Conservation (phyloP, 2,113 vertebrate genomes). For the Anguilla japonica region DNA sequence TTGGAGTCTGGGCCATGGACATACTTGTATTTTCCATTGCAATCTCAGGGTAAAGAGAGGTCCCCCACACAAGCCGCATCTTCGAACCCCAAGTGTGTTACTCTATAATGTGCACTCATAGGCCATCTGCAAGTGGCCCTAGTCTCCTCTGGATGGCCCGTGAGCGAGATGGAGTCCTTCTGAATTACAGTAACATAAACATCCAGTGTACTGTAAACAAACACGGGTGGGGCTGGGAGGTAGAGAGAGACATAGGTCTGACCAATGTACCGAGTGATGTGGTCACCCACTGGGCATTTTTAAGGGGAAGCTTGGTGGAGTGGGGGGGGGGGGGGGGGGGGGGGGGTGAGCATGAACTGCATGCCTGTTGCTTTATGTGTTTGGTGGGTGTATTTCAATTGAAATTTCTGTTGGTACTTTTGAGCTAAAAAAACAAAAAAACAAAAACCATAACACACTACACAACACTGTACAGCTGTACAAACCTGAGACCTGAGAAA, state of each 20-base stretch:
- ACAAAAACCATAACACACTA: constrained; percentile 71
- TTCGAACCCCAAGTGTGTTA: neutral
- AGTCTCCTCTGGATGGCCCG: neutral
- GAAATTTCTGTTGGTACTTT: constrained; percentile 51
- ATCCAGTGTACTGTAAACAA: neutral
- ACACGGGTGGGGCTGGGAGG: neutral
- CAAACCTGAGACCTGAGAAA: constrained; percentile 70
- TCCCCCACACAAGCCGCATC: neutral
- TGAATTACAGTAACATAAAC: neutral
- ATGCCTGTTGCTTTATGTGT: constrained; percentile 75
- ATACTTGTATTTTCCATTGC: neutral
- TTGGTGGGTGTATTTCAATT: constrained; percentile 73
- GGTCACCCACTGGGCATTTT: neutral
- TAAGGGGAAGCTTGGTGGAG: neutral
- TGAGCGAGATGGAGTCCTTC: neutral
- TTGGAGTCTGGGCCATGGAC: neutral
- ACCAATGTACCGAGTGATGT: neutral
- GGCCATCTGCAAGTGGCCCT: too few species aligned
- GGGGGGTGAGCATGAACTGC: constrained; percentile 14
- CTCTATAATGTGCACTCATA: too few species aligned
- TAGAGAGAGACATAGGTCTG: neutral
- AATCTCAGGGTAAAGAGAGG: too few species aligned
- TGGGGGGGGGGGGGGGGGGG: neutral
- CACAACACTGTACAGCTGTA: constrained; percentile 51
- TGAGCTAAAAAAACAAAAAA: too few species aligned